A percentile compares a stretch with the other conserved stretches of the same genome.
phyloP scores from a whole-genome alignment of 2,888 invertebrate genomes.

The Protophormia terraenovae region DNA sequence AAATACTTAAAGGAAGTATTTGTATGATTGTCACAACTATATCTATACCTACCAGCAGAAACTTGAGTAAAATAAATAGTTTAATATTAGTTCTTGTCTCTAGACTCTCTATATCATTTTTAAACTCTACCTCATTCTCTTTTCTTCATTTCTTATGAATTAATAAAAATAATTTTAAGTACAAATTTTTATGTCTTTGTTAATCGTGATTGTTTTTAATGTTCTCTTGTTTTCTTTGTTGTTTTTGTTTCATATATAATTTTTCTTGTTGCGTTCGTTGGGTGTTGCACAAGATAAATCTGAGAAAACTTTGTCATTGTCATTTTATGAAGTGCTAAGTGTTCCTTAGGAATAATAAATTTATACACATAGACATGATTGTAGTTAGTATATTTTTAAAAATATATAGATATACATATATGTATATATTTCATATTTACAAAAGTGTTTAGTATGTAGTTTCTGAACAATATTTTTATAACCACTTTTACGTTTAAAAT shows the following conservation, averaged over 20 bases:
- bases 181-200: conserved; percentile 68
- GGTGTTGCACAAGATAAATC: conserved; percentile 60
- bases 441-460: not conserved
- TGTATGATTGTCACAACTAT: conserved; percentile 23
- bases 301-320: conserved; percentile 66
- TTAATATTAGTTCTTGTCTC: conserved; percentile 30
- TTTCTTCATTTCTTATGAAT: conserved; percentile 43
- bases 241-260: not conserved
- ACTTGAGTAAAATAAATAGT: conserved; percentile 58
- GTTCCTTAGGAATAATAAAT: conserved; percentile 68
- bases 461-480: conserved; percentile 17
- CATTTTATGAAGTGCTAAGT: conserved; percentile 69
- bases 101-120: not conserved
- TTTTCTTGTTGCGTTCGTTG: not conserved
- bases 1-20: conserved; percentile 3
- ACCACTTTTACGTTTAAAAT: conserved; percentile 49
- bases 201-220: conserved; percentile 68
- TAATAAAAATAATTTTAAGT: conserved; percentile 58
- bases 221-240: conserved; percentile 21
- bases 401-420: not conserved
- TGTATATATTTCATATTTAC: not conserved
- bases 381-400: not conserved
- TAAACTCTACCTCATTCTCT: not conserved
- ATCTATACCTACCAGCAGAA: not conserved
- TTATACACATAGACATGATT: conserved; percentile 49